Conservation (phyloP, 2,113 vertebrate genomes). For the Sinocyclocheilus anshuiensis region DNA sequence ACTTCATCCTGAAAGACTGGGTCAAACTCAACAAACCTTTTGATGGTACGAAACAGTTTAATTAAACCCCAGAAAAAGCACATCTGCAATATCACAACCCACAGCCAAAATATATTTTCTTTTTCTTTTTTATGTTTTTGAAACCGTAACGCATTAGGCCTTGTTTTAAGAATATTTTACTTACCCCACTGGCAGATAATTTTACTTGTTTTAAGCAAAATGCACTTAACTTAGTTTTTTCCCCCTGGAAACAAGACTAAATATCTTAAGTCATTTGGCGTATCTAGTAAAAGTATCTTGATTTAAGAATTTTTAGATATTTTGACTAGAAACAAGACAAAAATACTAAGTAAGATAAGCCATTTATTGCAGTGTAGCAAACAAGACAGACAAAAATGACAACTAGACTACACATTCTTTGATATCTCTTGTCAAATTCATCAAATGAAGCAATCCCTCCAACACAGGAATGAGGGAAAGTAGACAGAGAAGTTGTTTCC, state of each 20-base stretch:
- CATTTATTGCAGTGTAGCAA: not conserved
- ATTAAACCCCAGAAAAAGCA: constrained; percentile 41
- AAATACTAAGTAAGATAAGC: not conserved
- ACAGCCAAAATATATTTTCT: not conserved
- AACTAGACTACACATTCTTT: constrained; percentile 13
- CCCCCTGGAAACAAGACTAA: no score
- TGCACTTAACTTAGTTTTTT: no score
- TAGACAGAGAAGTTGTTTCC: constrained; percentile 65
- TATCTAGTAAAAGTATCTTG: no score
- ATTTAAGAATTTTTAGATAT: no score
- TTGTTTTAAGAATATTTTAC: not conserved
- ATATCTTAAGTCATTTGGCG: no score
- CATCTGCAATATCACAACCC: constrained; percentile 52
- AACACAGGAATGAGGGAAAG: constrained; percentile 43
- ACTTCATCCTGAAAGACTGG: constrained; percentile 64
- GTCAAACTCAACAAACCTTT: constrained; percentile 62
- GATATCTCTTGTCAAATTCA: constrained; percentile 59
- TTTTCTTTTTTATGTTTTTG: constrained; percentile 31
- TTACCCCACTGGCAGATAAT: no score
- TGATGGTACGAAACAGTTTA: constrained; percentile 49
- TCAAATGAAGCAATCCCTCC: constrained; percentile 65
- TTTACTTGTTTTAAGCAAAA: no score
- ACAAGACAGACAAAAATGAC: constrained; percentile 16
- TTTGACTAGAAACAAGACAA: not conserved
- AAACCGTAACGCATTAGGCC: not conserved